Evolutionary conservation across 92 coral and sea anemone species (phyloP), one percentile per base, ranked within the genome.

Genomic region (Palythoa grandis): DNA sequence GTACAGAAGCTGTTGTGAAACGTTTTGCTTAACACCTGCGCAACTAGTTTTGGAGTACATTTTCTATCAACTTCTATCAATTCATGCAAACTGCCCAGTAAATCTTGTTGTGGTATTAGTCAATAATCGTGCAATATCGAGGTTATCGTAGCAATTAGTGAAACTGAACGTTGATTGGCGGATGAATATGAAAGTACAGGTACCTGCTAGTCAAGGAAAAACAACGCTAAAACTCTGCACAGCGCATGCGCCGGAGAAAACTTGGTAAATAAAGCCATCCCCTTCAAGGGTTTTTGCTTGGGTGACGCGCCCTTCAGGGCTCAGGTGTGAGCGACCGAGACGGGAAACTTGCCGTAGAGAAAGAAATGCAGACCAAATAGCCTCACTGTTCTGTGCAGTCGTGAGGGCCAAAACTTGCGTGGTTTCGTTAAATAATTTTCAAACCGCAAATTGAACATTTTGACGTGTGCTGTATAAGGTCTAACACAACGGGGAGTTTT

Each of bases 301-400:
- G 92, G 89, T 88, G 92, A 89, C 92, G 89, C 92, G 89, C 92
- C 92, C 84, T 25, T 72, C 84, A 76, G 53, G 61, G 58, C 73
- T 65, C 11, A 43, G 74, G 16, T 48, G 54, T 63, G 39, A n/a
- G 57, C 16, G 7, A 69, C 23, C 74, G n/a, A 19, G 12, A 15
- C 1, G 70, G 50, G 20, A 15, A 66, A 37, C 12, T 20, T 17
- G 85, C 85, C 85, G 66, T 43, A 80, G 22, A 19, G 74, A 38
- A 67, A 29, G 20, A 22, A 80, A 47, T 60, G 47, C 84, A 65
- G 61, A 53, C 63, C 74, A 70, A 66, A 66, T 17, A 48, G 52
- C 24, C 40, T 7, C 19, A 12, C 24, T 19, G 14, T 5, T 39
- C 35, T 73, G 14, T 58, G 71, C 35, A 23, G 67, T 19, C 15